Evolutionary conservation across 1,140 invertebrate genomes (phyloP).

Genomic region (Thereuonema tuberculata): DNA sequence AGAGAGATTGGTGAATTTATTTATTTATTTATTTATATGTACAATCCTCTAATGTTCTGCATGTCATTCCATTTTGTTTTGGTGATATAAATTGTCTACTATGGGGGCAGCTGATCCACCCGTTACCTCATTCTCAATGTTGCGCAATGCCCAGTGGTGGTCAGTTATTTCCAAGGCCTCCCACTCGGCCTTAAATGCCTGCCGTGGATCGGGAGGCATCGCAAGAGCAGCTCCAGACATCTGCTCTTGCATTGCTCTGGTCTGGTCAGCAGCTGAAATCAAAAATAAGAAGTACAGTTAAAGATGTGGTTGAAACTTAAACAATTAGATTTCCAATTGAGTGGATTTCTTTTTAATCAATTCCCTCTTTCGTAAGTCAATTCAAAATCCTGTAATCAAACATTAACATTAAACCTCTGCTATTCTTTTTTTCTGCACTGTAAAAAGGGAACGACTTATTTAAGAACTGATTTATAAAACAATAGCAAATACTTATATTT

Average conservation of each 20-base stretch:
- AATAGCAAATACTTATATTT: no score
- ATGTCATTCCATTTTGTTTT: conserved; percentile 29
- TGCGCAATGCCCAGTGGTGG: conserved; percentile 75
- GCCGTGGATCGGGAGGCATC: conserved; percentile 94
- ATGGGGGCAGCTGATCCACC: conserved; percentile 20
- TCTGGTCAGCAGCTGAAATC: conserved; percentile 72
- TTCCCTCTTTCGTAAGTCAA: no score
- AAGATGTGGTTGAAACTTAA: no score
- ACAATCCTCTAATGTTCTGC: no score
- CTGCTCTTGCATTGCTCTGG: conserved; percentile 92
- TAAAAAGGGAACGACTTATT: no score
- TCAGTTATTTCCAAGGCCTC: conserved; percentile 93
- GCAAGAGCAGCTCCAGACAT: conserved; percentile 94
- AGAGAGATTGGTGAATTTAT: no score
- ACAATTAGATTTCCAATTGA: not conserved
- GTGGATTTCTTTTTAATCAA: not conserved
- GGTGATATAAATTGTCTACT: conserved; percentile 29
- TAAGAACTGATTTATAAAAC: no score
- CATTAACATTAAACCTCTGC: no score
- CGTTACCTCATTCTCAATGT: conserved; percentile 50
- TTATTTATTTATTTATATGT: no score
- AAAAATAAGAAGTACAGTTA: no score
- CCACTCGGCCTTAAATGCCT: conserved; percentile 98
- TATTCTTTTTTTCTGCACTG: no score
- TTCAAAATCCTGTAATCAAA: no score